Conservation (phyloP, 1,140 invertebrate species). For the Drosophila kohkoa region DNA sequence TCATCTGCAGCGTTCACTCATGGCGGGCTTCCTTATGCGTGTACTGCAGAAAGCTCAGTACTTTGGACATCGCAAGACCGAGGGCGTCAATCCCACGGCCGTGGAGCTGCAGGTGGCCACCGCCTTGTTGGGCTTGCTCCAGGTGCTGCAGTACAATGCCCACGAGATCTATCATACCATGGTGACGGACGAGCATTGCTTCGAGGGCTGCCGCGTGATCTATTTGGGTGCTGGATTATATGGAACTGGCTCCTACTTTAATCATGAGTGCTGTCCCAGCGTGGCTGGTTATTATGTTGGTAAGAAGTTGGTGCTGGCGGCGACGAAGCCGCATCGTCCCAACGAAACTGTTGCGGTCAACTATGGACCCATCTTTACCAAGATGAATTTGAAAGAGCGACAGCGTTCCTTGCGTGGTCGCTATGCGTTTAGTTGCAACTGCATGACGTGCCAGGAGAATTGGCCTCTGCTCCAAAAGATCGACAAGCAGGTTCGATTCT, state of each 20-base stretch:
- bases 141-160: slow-evolving; percentile 95
- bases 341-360: slow-evolving; percentile 92
- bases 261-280: slow-evolving; percentile 94
- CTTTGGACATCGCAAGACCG: slow-evolving; percentile 85
- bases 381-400: slow-evolving; percentile 87
- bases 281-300: slow-evolving; percentile 93
- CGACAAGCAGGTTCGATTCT: slow-evolving; percentile 84
- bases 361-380: slow-evolving; percentile 93
- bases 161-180: slow-evolving; percentile 94
- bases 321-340: slow-evolving; percentile 87
- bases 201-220: slow-evolving; percentile 86
- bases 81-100: slow-evolving; percentile 84
- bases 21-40: slow-evolving; percentile 91
- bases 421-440: slow-evolving; percentile 93
- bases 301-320: slow-evolving; percentile 89
- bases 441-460: slow-evolving; percentile 90
- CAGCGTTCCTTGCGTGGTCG: slow-evolving; percentile 88
- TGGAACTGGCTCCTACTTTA: slow-evolving; percentile 92
- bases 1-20: slow-evolving; percentile 91
- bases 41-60: slow-evolving; percentile 88
- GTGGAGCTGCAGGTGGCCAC: slow-evolving; percentile 87
- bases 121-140: slow-evolving; percentile 90
- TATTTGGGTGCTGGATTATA: slow-evolving; percentile 93
- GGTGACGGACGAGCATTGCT: slow-evolving; percentile 85
- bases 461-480: slow-evolving; percentile 91